phyloP scores from a whole-genome alignment of 2,888 invertebrate species.

The Amiota mariae region DNA sequence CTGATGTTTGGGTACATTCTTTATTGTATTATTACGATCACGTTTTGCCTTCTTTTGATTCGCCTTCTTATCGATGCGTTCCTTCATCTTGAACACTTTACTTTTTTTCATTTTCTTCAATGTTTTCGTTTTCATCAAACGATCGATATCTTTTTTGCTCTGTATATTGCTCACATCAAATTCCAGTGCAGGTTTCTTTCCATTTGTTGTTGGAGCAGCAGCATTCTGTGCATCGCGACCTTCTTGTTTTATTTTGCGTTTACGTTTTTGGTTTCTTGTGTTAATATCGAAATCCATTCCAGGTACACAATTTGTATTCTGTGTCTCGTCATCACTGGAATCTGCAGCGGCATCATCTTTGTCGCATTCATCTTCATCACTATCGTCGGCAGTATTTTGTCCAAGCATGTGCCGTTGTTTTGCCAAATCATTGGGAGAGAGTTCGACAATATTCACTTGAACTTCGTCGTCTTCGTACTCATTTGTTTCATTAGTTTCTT shows the following conservation, averaged over 20 bases:
- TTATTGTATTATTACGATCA: slow-evolving; percentile 66
- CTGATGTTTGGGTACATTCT: slow-evolving; percentile 68
- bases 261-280: slow-evolving; percentile 47
- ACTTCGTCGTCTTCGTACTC: slow-evolving; percentile 86
- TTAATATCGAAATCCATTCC: slow-evolving; percentile 68
- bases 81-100: slow-evolving; percentile 84
- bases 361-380: slow-evolving; percentile 74
- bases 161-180: slow-evolving; percentile 35
- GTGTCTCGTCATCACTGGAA: slow-evolving; percentile 53
- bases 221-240: slow-evolving; percentile 27
- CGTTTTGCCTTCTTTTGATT: slow-evolving; percentile 80
- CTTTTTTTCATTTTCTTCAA: slow-evolving; percentile 84
- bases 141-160: slow-evolving; percentile 81
- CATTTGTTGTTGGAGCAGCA: neutral
- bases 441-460: slow-evolving; percentile 84
- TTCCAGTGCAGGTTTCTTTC: slow-evolving; percentile 44
- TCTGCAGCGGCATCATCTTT: slow-evolving; percentile 47
- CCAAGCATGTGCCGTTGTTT: slow-evolving; percentile 83
- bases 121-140: slow-evolving; percentile 81
- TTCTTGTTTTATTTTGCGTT: slow-evolving; percentile 35
- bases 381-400: slow-evolving; percentile 76
- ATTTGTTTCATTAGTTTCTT: slow-evolving; percentile 66
- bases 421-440: slow-evolving; percentile 82
- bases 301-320: slow-evolving; percentile 57
- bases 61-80: slow-evolving; percentile 80